Base-by-base conservation (phyloP, 2,797 vertebrate genomes). In the Halcyon badia region DNA sequence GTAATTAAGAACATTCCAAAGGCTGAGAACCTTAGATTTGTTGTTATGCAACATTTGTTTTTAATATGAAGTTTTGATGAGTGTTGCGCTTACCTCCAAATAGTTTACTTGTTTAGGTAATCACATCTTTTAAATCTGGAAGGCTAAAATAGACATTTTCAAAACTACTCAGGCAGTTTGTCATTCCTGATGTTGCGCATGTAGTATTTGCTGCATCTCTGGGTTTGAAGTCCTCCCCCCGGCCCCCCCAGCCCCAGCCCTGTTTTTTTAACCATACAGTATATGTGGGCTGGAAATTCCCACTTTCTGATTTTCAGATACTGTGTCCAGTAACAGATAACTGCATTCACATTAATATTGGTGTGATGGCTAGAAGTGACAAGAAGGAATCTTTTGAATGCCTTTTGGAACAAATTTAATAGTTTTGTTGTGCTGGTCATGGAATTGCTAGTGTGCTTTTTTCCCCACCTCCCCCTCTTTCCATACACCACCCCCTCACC, bases 381-480 rank as follows among this genome's bases (percentile, higher is more conserved):
- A 21, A n/a, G 39, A 48, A 70, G 30, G 7, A 64, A 33, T 68
- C 24, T 78, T 82, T 22, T 54, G 39, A 51, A 46, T 14, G 18
- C n/a, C 14, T 84, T 85, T 64, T 56, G 31, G 44, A 79, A 37
- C 66, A 52, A 51, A 71, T 56, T 4, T 46, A 30, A 24, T 37
- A 42, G 54, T 65, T 64, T 3, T 49, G 14, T 77, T 79, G 11
- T 77, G 44, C 35, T 68, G n/a, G 25, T 62, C 10, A 7, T 52
- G 20, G 30, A 80, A 33, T 54, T 79, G 22, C 37, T 78, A 1
- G 18, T 87, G 46, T 77, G 22, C 15, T 12, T 62, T 19, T 37
- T 52, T 6, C 12, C 8, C 31, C 5, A 24, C 22, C 9, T 39
- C 6, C 6, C 3, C 2, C 5, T 6, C 1, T 9, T 11, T 4